phyloP scores from a whole-genome alignment of 2,888 invertebrate genomes.

The Tetranychus truncatus region DNA sequence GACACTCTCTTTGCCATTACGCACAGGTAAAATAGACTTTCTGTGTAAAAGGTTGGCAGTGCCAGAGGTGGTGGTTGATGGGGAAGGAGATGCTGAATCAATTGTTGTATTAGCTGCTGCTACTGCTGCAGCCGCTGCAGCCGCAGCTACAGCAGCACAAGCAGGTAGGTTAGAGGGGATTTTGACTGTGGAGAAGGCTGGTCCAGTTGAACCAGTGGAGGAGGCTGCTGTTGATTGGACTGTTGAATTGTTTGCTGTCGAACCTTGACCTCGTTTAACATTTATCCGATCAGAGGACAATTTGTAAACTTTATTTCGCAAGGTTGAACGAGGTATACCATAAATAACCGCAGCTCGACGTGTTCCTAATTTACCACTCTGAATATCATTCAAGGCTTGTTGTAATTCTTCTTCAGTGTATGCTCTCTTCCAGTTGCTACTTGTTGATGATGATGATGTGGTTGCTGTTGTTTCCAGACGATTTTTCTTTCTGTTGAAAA shows the following conservation, averaged over 20 bases:
- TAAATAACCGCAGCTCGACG: conserved; percentile 83
- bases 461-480: conserved; percentile 8
- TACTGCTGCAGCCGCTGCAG: background rate
- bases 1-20: conserved; percentile 13
- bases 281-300: conserved; percentile 30
- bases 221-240: background rate
- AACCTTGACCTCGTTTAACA: conserved; percentile 12
- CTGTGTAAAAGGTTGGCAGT: background rate
- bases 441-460: background rate
- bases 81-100: background rate
- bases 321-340: conserved; percentile 84
- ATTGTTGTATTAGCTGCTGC: background rate
- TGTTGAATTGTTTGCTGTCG: background rate
- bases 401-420: conserved; percentile 92
- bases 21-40: background rate
- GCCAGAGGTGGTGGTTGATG: background rate
- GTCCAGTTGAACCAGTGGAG: background rate
- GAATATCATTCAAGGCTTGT: conserved; percentile 80
- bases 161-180: background rate
- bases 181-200: background rate
- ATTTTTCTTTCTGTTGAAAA: conserved; percentile 6
- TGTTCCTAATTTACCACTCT: conserved; percentile 76
- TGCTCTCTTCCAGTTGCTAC: conserved; percentile 2
- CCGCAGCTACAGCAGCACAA: background rate
- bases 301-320: conserved; percentile 66